Evolutionary conservation across 1,140 invertebrate genomes (phyloP).

Genomic region (Tigriopus japonicus): DNA sequence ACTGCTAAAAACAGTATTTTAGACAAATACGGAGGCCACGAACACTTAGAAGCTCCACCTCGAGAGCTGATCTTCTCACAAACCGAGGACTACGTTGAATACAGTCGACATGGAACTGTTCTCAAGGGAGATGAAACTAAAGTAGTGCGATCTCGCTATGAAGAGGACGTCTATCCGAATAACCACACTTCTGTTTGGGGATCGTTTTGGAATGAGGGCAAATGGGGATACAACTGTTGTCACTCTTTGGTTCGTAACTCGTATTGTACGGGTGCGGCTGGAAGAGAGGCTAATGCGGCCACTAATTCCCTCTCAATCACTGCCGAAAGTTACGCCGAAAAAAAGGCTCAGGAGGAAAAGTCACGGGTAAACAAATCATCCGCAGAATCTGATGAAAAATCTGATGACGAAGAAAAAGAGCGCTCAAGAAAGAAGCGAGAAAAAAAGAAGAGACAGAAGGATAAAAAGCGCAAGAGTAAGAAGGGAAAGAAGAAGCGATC

Average conservation of each 20-base stretch:
- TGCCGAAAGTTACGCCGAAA: conserved; percentile 18
- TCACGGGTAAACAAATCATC: conserved; percentile 25
- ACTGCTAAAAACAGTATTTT: conserved; percentile 52
- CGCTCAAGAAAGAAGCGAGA: not conserved
- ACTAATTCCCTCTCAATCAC: not conserved
- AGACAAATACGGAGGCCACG: conserved; percentile 72
- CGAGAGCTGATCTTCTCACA: conserved; percentile 73
- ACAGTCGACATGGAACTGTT: conserved; percentile 75
- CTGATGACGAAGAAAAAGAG: not conserved
- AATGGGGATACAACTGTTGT: conserved; percentile 94
- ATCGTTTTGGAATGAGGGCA: conserved; percentile 73
- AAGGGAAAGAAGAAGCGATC: conserved; percentile 31
- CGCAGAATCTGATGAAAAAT: conserved; percentile 18
- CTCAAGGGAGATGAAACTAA: conserved; percentile 69
- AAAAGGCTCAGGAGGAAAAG: conserved; percentile 18
- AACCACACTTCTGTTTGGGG: conserved; percentile 92
- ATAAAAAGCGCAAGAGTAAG: conserved; percentile 39
- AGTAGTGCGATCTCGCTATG: conserved; percentile 67
- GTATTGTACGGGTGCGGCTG: conserved; percentile 64
- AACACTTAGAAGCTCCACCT: conserved; percentile 70
- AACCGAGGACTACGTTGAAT: conserved; percentile 88
- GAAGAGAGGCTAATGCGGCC: conserved; percentile 29
- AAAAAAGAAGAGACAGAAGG: conserved; percentile 42
- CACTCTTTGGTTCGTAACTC: conserved; percentile 80
- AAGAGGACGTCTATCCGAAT: conserved; percentile 79